Conservation (phyloP, 2,797 vertebrate genomes). For the Halcyon chelicuti region DNA sequence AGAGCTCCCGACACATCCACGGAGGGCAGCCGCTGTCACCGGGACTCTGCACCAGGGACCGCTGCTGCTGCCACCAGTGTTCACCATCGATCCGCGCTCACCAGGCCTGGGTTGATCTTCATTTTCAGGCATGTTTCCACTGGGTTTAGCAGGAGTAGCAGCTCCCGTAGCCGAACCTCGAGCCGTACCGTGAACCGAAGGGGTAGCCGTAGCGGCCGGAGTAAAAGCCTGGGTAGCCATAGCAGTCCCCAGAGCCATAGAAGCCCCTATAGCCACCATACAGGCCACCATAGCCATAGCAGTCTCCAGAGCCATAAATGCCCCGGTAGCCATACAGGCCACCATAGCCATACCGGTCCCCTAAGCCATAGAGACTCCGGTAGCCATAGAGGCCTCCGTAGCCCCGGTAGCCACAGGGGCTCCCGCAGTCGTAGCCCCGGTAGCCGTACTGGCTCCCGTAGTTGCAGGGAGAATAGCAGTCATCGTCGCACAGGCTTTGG, state of each 20-base stretch:
- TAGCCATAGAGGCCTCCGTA: background rate
- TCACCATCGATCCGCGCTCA: fast-evolving
- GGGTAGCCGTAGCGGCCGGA: background rate
- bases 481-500: background rate
- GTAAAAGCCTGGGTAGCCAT: background rate
- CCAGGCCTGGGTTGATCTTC: background rate
- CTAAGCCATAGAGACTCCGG: background rate
- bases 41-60: background rate
- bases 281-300: background rate
- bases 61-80: background rate
- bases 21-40: background rate
- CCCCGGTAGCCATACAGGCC: background rate
- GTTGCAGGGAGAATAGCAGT: slow-evolving; percentile 40
- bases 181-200: background rate
- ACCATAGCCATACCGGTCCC: background rate
- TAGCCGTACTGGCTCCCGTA: background rate
- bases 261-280: background rate
- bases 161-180: background rate
- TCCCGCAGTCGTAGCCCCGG: background rate
- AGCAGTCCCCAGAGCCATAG: slow-evolving; percentile 29
- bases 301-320: background rate
- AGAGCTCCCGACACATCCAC: fast-evolving
- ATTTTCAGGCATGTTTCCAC: fast-evolving
- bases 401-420: background rate
- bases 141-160: background rate